Percentiles rank a stretch among this genome's conserved stretches.
Conservation (phyloP, 1,140 invertebrate species). For the Steinernema feltiae region DNA sequence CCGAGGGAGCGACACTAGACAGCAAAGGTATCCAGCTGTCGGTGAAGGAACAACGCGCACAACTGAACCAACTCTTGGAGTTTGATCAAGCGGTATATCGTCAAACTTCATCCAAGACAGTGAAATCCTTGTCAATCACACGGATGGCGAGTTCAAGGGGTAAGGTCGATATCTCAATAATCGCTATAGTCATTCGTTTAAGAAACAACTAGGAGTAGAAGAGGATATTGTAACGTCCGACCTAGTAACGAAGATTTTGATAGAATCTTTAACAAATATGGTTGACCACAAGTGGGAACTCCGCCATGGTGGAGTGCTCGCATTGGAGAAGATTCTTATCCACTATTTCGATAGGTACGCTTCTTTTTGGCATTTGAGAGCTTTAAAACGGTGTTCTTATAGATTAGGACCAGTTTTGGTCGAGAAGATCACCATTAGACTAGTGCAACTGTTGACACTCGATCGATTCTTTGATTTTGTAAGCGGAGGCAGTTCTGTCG, state of each 20-base stretch:
- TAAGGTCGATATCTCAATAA: not conserved
- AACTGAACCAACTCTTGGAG: not conserved
- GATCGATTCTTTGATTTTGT: not conserved
- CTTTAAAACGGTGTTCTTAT: not conserved
- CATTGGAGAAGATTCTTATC: not conserved
- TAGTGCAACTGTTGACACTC: not conserved
- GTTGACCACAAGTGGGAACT: not conserved
- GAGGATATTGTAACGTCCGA: not conserved
- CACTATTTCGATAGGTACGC: constrained; percentile 1
- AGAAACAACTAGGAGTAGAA: not conserved
- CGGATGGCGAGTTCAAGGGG: not conserved
- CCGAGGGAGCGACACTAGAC: not conserved
- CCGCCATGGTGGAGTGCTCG: not conserved
- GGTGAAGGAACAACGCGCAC: not conserved
- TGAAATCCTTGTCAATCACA: not conserved
- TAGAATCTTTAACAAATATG: not conserved
- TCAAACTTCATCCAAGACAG: not conserved
- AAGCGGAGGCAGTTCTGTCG: not conserved
- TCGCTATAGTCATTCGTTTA: not conserved
- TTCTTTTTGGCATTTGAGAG: not conserved
- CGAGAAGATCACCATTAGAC: not conserved
- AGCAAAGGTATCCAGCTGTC: not conserved
- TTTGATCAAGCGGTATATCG: not conserved
- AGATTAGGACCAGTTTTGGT: constrained; percentile 1
- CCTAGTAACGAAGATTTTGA: not conserved